phyloP scores from a whole-genome alignment of 2,888 invertebrate genomes.

The Brachyptera risi region DNA sequence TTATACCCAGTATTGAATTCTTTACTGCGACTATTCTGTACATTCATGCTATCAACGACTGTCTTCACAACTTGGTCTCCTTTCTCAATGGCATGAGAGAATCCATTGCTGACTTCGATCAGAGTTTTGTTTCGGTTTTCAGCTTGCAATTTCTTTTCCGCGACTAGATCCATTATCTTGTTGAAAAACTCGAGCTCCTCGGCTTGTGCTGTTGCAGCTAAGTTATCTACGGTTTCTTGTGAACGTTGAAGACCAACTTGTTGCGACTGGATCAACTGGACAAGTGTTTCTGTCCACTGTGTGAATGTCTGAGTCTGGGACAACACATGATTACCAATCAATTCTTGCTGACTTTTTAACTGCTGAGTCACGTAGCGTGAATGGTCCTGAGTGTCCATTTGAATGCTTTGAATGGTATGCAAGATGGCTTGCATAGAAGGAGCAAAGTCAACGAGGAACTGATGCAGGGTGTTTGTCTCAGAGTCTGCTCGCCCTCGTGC shows the following conservation, averaged over 20 bases:
- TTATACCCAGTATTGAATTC: not conserved
- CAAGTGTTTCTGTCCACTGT: not conserved
- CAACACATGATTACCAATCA: not conserved
- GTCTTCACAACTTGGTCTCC: not conserved
- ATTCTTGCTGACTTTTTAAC: not conserved
- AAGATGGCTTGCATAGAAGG: slow-evolving; percentile 32
- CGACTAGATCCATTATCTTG: too few species aligned
- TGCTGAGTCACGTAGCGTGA: not conserved
- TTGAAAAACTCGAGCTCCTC: too few species aligned
- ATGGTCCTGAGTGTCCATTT: too few species aligned
- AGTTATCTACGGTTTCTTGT: not conserved
- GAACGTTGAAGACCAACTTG: not conserved
- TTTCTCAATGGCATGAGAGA: not conserved
- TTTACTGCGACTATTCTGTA: not conserved
- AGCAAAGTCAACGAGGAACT: slow-evolving; percentile 33
- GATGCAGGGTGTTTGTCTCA: slow-evolving; percentile 31
- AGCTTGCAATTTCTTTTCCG: not conserved
- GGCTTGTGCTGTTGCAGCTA: too few species aligned
- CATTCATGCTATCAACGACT: not conserved
- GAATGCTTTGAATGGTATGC: slow-evolving; percentile 15
- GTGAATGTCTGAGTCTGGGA: not conserved
- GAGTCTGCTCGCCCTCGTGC: slow-evolving; percentile 31
- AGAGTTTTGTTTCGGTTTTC: not conserved
- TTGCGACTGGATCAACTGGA: not conserved
- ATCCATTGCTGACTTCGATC: not conserved